These are phyloP conservation scores for Tethya wilhelma DNA, from an alignment of 37 sponge, comb jelly and placozoan genomes.

Conservation along the genomic window DNA sequence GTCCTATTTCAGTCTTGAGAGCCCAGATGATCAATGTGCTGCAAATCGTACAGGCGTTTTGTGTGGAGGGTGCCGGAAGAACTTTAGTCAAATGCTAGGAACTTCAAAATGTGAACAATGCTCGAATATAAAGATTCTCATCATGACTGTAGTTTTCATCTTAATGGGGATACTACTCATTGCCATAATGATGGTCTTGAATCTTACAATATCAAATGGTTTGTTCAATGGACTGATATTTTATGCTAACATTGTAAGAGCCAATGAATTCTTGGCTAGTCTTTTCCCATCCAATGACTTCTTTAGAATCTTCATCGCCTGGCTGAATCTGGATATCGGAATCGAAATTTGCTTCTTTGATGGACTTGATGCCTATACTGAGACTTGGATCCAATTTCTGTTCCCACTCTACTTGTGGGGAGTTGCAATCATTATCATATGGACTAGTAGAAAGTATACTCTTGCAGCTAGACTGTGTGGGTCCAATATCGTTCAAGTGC, in stretches of 20 bases:
- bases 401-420: no score
- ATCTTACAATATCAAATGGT: background rate
- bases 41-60: background rate
- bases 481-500: no score
- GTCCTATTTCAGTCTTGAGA: background rate
- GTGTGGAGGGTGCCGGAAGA: background rate
- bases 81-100: background rate
- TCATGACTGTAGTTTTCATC: background rate
- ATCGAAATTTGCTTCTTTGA: no score
- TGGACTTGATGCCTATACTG: no score
- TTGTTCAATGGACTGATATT: background rate
- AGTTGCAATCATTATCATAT: no score
- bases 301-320: no score
- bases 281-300: no score
- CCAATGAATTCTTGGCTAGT: no score
- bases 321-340: no score
- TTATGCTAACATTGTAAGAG: background rate
- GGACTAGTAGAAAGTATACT: no score
- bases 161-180: background rate
- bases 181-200: background rate
- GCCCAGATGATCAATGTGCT: background rate
- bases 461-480: no score
- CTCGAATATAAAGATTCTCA: background rate
- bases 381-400: no score
- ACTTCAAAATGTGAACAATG: background rate